phyloP scores from a whole-genome alignment of 2,113 vertebrate genomes.

The Grus americana region DNA sequence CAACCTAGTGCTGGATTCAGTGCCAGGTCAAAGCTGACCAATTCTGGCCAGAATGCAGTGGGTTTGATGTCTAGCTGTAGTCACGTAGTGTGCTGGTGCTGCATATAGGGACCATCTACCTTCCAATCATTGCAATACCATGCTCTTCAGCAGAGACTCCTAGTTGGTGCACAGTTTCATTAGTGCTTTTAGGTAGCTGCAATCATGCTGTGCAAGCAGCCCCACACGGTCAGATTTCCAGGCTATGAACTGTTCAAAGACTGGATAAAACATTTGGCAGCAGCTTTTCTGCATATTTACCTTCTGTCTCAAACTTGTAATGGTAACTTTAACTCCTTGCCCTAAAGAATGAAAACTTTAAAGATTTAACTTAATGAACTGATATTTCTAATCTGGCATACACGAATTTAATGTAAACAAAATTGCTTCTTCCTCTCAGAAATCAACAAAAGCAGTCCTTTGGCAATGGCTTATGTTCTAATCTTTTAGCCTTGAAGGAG shows the following conservation, averaged over 20 bases:
- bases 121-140: background rate
- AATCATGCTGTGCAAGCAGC: rapidly evolving
- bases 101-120: rapidly evolving
- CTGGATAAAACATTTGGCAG: background rate
- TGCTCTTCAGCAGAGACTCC: background rate
- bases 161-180: background rate
- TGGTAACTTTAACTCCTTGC: background rate
- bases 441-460: background rate
- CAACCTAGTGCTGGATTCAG: background rate
- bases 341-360: background rate
- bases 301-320: background rate
- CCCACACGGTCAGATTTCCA: background rate
- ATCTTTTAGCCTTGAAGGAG: background rate
- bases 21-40: background rate
- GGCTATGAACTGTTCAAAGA: background rate
- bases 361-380: background rate
- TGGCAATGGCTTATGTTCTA: background rate
- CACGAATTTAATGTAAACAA: background rate
- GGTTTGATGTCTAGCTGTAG: background rate
- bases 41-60: background rate
- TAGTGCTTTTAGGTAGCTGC: background rate
- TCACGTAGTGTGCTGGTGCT: background rate
- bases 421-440: background rate
- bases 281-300: background rate
- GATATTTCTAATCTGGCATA: background rate